Conservation (phyloP, 2,888 invertebrate genomes). For the Nephrocerus scutellatus region DNA sequence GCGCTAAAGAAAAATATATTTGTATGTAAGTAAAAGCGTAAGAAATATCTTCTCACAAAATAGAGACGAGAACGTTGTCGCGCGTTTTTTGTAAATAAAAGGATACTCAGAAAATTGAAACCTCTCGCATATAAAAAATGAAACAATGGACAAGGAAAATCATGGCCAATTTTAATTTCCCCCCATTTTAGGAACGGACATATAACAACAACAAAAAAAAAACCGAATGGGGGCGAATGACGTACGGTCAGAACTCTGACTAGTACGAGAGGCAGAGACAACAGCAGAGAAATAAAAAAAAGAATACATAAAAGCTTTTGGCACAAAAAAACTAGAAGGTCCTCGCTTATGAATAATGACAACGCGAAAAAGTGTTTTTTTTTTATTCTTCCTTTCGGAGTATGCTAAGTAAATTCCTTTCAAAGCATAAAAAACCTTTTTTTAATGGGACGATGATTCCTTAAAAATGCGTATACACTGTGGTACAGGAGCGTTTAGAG, state of each 20-base stretch:
- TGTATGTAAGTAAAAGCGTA: background rate
- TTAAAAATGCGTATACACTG: constrained; percentile 31
- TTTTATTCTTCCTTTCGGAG: constrained; percentile 2
- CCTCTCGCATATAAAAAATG: constrained; percentile 26
- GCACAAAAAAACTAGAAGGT: constrained; percentile 12
- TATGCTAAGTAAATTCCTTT: no score
- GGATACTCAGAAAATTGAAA: constrained; percentile 15
- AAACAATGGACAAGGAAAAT: constrained; percentile 43
- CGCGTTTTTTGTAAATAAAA: constrained; percentile 20
- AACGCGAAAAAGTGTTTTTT: constrained; percentile 26
- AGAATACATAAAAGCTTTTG: constrained; percentile 5
- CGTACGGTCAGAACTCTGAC: constrained; percentile 2
- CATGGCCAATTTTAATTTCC: constrained; percentile 46
- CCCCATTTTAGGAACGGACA: constrained; percentile 34
- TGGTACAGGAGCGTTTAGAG: no score
- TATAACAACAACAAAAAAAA: constrained; percentile 13
- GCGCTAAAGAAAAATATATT: background rate
- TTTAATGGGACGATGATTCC: no score
- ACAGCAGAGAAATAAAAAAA: background rate
- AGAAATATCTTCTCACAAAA: constrained; percentile 12
- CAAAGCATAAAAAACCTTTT: no score
- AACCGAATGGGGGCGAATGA: constrained; percentile 6
- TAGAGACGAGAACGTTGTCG: constrained; percentile 17
- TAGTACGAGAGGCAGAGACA: background rate
- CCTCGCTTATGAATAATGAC: constrained; percentile 39